Percentiles rank a stretch among this genome's conserved stretches.
Conservation (phyloP, 37 sponge, comb jelly and placozoan species). For the Crambe crambe region DNA sequence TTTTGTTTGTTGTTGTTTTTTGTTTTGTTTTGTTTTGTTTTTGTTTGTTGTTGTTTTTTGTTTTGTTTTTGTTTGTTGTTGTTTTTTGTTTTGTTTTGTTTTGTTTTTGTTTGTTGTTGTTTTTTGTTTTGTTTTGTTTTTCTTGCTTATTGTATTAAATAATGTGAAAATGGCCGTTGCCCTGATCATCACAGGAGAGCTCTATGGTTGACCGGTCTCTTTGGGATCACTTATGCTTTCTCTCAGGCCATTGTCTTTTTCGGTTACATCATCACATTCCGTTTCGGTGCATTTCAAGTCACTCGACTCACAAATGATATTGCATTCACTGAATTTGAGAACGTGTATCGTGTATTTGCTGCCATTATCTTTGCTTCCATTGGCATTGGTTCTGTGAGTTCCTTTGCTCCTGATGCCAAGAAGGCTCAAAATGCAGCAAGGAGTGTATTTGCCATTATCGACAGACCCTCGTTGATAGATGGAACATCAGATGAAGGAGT, state of each 20-base stretch:
- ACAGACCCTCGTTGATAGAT: conserved; percentile 60
- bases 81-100: too few relatives aligned
- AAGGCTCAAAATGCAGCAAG: conserved; percentile 64
- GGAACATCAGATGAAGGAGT: conserved; percentile 59
- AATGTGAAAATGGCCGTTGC: too few relatives aligned
- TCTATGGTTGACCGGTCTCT: not conserved
- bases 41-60: too few relatives aligned
- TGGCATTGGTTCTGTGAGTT: conserved; percentile 46
- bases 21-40: too few relatives aligned
- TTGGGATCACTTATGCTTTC: conserved; percentile 64
- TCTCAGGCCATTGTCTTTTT: conserved; percentile 57
- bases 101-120: too few relatives aligned
- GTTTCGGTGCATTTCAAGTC: conserved; percentile 78
- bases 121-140: too few relatives aligned
- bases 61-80: too few relatives aligned
- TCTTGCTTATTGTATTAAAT: too few relatives aligned
- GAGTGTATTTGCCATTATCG: conserved; percentile 60
- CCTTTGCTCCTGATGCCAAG: conserved; percentile 67
- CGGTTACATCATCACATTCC: conserved; percentile 56
- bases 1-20: not conserved
- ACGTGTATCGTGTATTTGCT: conserved; percentile 55
- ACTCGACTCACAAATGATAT: conserved; percentile 24
- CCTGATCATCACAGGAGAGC: conserved; percentile 34
- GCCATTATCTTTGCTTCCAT: conserved; percentile 69
- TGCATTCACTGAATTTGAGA: conserved; percentile 4